A percentile compares a stretch with the other conserved stretches of the same genome.
Conservation (phyloP, 2,888 invertebrate species). For the Chesias legatella region DNA sequence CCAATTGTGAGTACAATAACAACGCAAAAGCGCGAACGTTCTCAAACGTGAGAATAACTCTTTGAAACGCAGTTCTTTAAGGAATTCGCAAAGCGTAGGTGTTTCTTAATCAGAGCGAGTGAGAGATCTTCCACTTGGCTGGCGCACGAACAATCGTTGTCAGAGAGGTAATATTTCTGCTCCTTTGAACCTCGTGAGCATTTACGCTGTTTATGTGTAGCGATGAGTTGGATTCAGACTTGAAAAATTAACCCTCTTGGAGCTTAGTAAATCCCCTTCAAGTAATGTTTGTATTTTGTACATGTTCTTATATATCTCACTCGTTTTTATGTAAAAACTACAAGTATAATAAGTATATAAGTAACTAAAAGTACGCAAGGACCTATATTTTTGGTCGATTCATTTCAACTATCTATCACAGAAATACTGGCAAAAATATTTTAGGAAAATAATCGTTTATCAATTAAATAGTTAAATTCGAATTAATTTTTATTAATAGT, state of each 20-base stretch:
- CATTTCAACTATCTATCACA: too few relatives aligned
- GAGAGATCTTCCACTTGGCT: constrained; percentile 53
- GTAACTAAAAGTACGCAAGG: too few relatives aligned
- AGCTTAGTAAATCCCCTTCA: too few relatives aligned
- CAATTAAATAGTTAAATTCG: too few relatives aligned
- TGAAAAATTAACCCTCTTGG: background rate
- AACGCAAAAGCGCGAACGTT: constrained; percentile 4
- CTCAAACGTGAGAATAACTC: constrained; percentile 48
- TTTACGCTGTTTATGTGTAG: constrained; percentile 10
- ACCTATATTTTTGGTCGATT: too few relatives aligned
- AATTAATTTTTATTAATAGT: too few relatives aligned
- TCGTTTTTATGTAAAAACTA: too few relatives aligned
- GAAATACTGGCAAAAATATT: too few relatives aligned
- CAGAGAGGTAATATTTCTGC: constrained; percentile 56
- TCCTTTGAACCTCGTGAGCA: constrained; percentile 44
- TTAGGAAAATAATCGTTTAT: too few relatives aligned
- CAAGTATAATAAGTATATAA: too few relatives aligned
- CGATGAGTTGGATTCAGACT: constrained; percentile 5
- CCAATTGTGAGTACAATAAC: constrained; percentile 11
- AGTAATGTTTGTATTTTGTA: too few relatives aligned
- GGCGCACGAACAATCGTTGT: constrained; percentile 39
- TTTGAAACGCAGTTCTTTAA: constrained; percentile 49
- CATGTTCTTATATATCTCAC: too few relatives aligned
- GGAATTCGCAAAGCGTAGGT: constrained; percentile 47
- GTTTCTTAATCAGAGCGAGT: constrained; percentile 69